phyloP scores from a whole-genome alignment of 2,113 vertebrate species.

The Datnioides undecimradiatus region DNA sequence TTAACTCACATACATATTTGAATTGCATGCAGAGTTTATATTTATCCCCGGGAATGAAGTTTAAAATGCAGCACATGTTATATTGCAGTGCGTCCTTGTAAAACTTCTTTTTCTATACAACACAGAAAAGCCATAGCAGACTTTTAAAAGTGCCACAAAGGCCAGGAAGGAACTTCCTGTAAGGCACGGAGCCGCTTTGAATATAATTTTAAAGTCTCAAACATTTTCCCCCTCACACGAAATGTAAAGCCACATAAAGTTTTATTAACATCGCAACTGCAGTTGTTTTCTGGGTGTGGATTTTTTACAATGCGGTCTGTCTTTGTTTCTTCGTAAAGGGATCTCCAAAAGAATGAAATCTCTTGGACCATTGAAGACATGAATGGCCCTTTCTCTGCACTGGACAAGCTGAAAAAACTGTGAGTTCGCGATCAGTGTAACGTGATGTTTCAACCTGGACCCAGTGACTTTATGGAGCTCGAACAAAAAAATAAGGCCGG shows the following conservation, averaged over 20 bases:
- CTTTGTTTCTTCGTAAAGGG: constrained; percentile 80
- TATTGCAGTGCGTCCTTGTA: constrained; percentile 42
- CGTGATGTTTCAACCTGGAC: neutral
- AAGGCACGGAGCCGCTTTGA: constrained; percentile 37
- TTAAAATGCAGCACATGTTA: constrained; percentile 43
- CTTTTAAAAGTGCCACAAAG: constrained; percentile 53
- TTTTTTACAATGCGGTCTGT: constrained; percentile 54
- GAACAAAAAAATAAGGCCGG: neutral
- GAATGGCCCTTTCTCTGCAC: constrained; percentile 96
- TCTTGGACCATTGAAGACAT: constrained; percentile 99
- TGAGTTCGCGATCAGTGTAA: constrained; percentile 78
- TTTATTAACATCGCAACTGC: constrained; percentile 57
- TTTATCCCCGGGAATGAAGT: constrained; percentile 28
- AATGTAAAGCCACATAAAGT: constrained; percentile 49
- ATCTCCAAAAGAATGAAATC: constrained; percentile 96
- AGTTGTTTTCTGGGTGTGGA: constrained; percentile 66
- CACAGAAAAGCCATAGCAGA: constrained; percentile 37
- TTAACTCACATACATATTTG: constrained; percentile 18
- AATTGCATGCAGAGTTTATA: constrained; percentile 39
- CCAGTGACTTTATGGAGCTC: neutral
- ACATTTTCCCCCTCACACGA: constrained; percentile 24
- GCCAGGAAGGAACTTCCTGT: constrained; percentile 62
- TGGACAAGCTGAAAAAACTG: constrained; percentile 92
- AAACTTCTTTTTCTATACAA: constrained; percentile 37
- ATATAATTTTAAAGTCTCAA: constrained; percentile 52